A percentile compares a stretch with the other conserved stretches of the same genome.
Evolutionary conservation across 1,140 invertebrate genomes (phyloP).

Genomic region (Pogonus chalceus): DNA sequence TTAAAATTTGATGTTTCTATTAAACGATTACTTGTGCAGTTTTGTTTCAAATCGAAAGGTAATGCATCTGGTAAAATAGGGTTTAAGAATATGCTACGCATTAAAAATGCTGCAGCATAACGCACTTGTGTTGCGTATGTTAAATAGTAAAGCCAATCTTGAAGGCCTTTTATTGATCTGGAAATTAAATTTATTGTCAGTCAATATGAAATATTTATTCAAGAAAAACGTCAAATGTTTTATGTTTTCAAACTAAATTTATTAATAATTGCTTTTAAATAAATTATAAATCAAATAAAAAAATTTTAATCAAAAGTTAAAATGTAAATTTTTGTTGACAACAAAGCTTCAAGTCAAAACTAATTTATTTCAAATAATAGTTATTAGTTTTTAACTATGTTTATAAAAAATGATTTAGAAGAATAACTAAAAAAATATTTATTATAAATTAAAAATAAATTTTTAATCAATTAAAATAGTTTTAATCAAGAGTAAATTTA

Average conservation of each 20-base stretch:
- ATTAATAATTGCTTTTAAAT: neutral
- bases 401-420: neutral
- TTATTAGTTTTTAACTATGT: too few relatives aligned
- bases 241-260: neutral
- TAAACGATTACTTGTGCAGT: constrained; percentile 42
- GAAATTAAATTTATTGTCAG: constrained; percentile 15
- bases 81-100: constrained; percentile 53
- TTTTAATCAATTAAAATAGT: too few relatives aligned
- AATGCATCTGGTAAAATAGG: constrained; percentile 40
- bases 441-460: too few relatives aligned
- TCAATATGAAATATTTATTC: neutral
- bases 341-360: too few relatives aligned
- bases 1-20: constrained; percentile 38
- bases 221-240: too few relatives aligned
- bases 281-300: too few relatives aligned
- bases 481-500: too few relatives aligned
- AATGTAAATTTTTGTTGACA: too few relatives aligned
- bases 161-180: constrained; percentile 57
- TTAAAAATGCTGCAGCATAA: constrained; percentile 63
- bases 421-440: neutral
- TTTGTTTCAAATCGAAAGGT: constrained; percentile 38
- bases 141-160: constrained; percentile 71
- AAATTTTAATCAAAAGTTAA: too few relatives aligned
- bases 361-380: too few relatives aligned
- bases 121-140: constrained; percentile 66